phyloP scores from a whole-genome alignment of 2,113 vertebrate species.

The Nibea albiflora region DNA sequence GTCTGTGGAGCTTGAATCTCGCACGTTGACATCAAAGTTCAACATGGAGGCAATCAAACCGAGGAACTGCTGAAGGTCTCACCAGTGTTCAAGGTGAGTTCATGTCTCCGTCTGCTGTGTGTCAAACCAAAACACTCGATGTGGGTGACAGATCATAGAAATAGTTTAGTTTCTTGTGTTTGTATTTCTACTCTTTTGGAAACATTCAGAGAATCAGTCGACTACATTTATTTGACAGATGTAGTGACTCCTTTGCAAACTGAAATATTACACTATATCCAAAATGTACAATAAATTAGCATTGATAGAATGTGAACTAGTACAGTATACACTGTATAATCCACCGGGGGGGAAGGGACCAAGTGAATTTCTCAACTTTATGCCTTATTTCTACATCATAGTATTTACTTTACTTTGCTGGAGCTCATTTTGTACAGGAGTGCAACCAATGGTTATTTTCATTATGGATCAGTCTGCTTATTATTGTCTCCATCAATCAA shows the following conservation, averaged over 20 bases:
- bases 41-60: conserved; percentile 3
- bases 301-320: background rate
- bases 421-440: background rate
- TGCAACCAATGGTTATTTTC: background rate
- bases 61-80: background rate
- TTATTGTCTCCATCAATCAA: background rate
- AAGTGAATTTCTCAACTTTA: background rate
- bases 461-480: background rate
- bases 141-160: background rate
- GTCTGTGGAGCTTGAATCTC: conserved; percentile 8
- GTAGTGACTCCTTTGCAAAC: background rate
- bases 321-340: background rate
- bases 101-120: background rate
- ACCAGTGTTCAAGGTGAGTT: conserved; percentile 12
- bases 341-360: background rate
- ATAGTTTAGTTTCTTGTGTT: background rate
- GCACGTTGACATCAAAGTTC: conserved; percentile 31
- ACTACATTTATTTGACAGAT: background rate
- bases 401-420: too few species aligned
- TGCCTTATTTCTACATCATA: too few species aligned
- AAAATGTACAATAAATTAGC: background rate
- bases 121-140: background rate
- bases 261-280: background rate
- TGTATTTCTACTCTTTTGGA: background rate
- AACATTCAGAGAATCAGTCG: too few species aligned